Base-by-base conservation (phyloP, 2,888 invertebrate genomes). In the Lasius fuliginosus region DNA sequence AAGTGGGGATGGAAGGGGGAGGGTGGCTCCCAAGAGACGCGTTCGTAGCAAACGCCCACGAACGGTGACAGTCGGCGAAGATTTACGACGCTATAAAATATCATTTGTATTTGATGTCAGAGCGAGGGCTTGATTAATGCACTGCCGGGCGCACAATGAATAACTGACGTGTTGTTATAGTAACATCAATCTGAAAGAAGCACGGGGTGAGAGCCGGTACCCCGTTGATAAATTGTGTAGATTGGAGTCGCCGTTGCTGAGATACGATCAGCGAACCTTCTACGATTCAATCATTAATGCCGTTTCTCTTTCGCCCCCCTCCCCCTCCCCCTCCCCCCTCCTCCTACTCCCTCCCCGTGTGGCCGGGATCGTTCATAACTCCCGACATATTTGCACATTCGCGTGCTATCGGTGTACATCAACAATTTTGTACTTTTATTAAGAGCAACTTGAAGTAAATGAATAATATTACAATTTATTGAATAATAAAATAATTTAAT, bases 11-110 rank as follows among this genome's bases (percentile, higher is more conserved):
- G 85, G 83, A 23, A 5, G 53, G 76, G 71, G 86, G 73, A 71
- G 87, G 73, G 82, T 76, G 82, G 81, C 84, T 81, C 89, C 90
- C 90, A 84, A 76, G 91, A 91, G 89, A 91, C 89, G 91, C 87
- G 90, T 89, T 92, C 89, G 90, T 89, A 90, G 88, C 91, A 88
- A 91, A 88, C 90, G 91, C 91, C 91, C 90, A 91, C 91, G 91
- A 87, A 89, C 91, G 92, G 92, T 92, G 93, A 93, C 93, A 93
- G 92, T 91, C 88, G 90, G 88, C 90, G 91, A 93, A 93, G 94
- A 95, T 95, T 95, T 95, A 95, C 94, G 92, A 91, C 90, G 92
- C 94, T 94, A 94, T 94, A 94, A 95, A 95, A 95, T 95, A 95
- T 94, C 95, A 95, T 95, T 95, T 94, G 94, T 95, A 95, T 94